phyloP scores from a whole-genome alignment of 2,113 vertebrate genomes.

The Prinia subflava region DNA sequence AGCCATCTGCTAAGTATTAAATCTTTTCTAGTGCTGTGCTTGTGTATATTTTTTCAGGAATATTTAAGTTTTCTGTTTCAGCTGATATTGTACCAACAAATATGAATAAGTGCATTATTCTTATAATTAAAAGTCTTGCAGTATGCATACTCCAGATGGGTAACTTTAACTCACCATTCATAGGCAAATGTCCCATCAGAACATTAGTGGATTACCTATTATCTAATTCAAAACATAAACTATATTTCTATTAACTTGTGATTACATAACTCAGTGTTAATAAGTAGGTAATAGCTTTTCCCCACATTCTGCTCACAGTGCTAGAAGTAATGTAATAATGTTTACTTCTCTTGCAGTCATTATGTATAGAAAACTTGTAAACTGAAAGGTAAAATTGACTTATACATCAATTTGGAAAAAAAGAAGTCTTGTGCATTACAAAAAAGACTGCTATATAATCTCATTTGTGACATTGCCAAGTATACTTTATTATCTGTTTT shows the following conservation, averaged over 20 bases:
- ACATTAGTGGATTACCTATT: not conserved
- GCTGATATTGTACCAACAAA: slow-evolving; percentile 38
- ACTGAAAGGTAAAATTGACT: slow-evolving; percentile 15
- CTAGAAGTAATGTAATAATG: not conserved
- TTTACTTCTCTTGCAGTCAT: not conserved
- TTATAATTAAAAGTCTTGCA: not conserved
- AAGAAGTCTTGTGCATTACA: not conserved
- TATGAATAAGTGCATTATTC: not conserved
- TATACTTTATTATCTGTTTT: not conserved
- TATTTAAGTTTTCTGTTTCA: slow-evolving; percentile 25
- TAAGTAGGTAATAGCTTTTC: not conserved
- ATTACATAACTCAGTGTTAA: not conserved
- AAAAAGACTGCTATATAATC: slow-evolving; percentile 17
- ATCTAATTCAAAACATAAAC: not conserved
- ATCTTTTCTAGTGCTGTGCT: not conserved
- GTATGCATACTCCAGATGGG: not conserved
- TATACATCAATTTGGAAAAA: not conserved
- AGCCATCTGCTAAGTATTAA: slow-evolving; percentile 61
- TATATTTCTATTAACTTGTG: not conserved
- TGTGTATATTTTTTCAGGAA: not conserved
- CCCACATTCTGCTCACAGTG: not conserved
- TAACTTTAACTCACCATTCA: not conserved
- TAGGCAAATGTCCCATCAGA: not conserved
- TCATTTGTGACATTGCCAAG: slow-evolving; percentile 42
- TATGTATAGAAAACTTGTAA: slow-evolving; percentile 38